Percentiles rank a stretch among this genome's conserved stretches.
These are phyloP conservation scores for Neodiprion pinetum DNA, from an alignment of 1,140 invertebrate genomes.

Conservation along the genomic window DNA sequence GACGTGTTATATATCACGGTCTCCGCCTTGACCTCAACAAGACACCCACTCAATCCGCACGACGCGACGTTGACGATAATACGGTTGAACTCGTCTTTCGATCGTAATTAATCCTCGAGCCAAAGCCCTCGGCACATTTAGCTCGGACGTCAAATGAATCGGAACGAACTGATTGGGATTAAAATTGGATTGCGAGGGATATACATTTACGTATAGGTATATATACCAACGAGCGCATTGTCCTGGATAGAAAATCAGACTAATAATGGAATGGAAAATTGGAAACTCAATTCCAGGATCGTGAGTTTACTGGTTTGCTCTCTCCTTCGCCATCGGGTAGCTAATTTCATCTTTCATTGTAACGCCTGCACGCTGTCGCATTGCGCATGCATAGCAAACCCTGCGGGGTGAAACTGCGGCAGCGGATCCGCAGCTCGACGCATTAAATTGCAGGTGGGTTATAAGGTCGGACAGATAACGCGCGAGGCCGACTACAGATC, in stretches of 20 bases:
- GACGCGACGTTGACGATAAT: too few relatives aligned
- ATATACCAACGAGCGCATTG: neutral
- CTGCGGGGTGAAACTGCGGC: too few relatives aligned
- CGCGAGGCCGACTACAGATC: too few relatives aligned
- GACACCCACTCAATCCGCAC: too few relatives aligned
- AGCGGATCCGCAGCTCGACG: too few relatives aligned
- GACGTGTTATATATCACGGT: too few relatives aligned
- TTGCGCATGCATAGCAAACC: too few relatives aligned
- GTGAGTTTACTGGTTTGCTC: neutral
- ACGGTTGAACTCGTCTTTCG: neutral
- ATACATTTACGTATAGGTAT: neutral
- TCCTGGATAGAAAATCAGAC: neutral
- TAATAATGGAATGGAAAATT: neutral
- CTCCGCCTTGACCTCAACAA: too few relatives aligned
- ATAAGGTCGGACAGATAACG: too few relatives aligned
- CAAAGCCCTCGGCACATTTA: neutral
- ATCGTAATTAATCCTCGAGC: neutral
- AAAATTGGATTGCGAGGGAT: neutral
- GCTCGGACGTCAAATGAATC: neutral
- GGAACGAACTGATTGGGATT: neutral
- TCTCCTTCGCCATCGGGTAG: neutral
- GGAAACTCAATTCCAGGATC: neutral
- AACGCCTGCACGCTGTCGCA: neutral
- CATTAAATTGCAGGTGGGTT: too few relatives aligned
- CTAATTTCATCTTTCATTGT: slow-evolving; percentile 5